Base-by-base conservation (phyloP, 1,140 invertebrate species). In the Metopolophium dirhodum region DNA sequence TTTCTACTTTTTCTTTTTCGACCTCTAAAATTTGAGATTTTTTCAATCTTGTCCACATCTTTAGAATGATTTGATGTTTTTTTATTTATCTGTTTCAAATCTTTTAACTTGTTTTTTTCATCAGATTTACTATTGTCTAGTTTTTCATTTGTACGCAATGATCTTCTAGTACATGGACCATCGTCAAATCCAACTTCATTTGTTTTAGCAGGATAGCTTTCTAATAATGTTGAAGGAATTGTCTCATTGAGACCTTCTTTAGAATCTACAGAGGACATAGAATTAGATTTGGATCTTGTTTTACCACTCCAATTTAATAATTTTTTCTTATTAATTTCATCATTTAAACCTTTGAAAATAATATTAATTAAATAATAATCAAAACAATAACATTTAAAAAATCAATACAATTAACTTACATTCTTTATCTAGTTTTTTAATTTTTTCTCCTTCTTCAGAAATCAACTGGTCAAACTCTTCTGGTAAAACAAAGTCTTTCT, bases 1-100 rank as follows among this genome's bases (percentile, higher is more conserved):
- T 93, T 93, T 45, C 91, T 83, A 41, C 11, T 86, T 54, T 93
- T 93, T 45, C 82, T 93, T 57, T 93, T 93, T 45, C 20, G 45
- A 26, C n/a, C 35, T 51, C 91, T 85, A 14, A 51, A 41, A 41
- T 37, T 54, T 26, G 49, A 35, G 0, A 41, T 8, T 92, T 18
- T 83, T 8, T 85, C 91, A 51, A 85, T 51, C 14, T 51, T 37
- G 1, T 92, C 91, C 7, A 30, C 0, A 37, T 92, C 77, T 14
- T 92, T 92, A 51, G 47, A 85, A 30, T 49, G 47, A 54, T 41
- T 92, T 85, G 23, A n/a, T 41, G 6, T 30, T 41, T 51, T 82
- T 86, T 85, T 86, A 85, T 83, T 41, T 41, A n/a, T 20, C 7
- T 41, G 23, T 51, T 93, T 93, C 18, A 14, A 83, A 49, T 85